Evolutionary conservation across 2,888 invertebrate genomes (phyloP).

Genomic region (Hesperia comma): DNA sequence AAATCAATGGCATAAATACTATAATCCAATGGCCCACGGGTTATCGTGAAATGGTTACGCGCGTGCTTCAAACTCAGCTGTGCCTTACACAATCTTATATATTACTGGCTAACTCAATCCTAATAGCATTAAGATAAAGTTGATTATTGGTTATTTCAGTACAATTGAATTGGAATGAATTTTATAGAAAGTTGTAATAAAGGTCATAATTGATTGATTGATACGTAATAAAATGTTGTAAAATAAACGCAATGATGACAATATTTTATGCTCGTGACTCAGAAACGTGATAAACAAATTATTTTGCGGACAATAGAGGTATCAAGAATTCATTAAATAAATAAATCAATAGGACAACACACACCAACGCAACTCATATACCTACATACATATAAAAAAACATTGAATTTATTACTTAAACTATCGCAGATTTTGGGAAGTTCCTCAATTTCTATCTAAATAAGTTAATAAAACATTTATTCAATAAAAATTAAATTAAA

Average conservation of each 20-base stretch:
- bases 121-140: neutral
- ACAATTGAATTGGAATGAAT: neutral
- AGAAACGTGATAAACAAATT: conserved; percentile 42
- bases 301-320: conserved; percentile 8
- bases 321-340: neutral
- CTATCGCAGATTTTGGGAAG: too few species aligned
- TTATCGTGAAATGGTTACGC: neutral
- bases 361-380: too few species aligned
- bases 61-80: conserved; percentile 13
- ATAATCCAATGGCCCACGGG: conserved; percentile 25
- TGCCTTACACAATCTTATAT: neutral
- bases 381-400: too few species aligned
- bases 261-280: conserved; percentile 31
- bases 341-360: too few species aligned
- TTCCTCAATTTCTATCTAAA: too few species aligned
- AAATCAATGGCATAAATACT: conserved; percentile 22
- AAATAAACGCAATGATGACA: neutral
- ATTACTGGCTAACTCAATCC: neutral
- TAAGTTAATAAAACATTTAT: too few species aligned
- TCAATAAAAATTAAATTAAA: too few species aligned
- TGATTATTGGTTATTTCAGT: neutral
- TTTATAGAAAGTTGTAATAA: neutral
- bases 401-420: too few species aligned
- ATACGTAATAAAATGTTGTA: neutral
- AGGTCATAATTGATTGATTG: neutral